Conservation (phyloP, 2,888 invertebrate species). For the Embidobia sp. region DNA sequence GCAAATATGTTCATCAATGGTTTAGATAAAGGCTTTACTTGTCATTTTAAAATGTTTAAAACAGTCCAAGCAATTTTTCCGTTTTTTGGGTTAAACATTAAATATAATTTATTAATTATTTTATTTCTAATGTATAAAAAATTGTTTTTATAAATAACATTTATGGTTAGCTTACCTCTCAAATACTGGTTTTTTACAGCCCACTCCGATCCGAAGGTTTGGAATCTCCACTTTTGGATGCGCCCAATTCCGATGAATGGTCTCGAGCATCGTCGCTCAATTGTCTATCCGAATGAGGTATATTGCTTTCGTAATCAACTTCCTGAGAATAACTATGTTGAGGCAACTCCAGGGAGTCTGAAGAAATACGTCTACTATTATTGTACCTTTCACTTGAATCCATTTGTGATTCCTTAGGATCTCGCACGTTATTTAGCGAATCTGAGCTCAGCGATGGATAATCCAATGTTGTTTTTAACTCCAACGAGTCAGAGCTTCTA, state of each 20-base stretch:
- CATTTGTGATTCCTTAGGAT: conserved; percentile 70
- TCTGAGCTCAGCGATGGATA: conserved; percentile 79
- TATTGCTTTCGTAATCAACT: conserved; percentile 60
- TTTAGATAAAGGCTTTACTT: no score
- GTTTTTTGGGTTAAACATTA: no score
- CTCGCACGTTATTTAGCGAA: conserved; percentile 78
- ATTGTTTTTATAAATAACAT: background rate
- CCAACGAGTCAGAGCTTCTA: conserved; percentile 87
- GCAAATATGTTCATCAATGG: no score
- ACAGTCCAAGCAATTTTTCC: no score
- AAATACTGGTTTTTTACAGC: conserved; percentile 67
- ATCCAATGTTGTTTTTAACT: conserved; percentile 83
- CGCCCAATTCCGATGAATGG: conserved; percentile 66
- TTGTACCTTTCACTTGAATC: conserved; percentile 71
- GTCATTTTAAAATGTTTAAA: no score
- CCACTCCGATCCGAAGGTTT: conserved; percentile 70
- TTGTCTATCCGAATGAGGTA: conserved; percentile 65
- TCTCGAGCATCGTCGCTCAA: conserved; percentile 63
- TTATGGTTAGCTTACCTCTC: conserved; percentile 47
- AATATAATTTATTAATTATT: background rate
- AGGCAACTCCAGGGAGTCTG: conserved; percentile 78
- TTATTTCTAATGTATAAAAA: no score
- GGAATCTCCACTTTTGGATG: conserved; percentile 69
- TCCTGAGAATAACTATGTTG: conserved; percentile 64
- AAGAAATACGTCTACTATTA: conserved; percentile 76